A percentile compares a stretch with the other conserved stretches of the same genome.
These are phyloP conservation scores for Xylota segnis DNA, from an alignment of 2,888 invertebrate species.

Conservation along the genomic window DNA sequence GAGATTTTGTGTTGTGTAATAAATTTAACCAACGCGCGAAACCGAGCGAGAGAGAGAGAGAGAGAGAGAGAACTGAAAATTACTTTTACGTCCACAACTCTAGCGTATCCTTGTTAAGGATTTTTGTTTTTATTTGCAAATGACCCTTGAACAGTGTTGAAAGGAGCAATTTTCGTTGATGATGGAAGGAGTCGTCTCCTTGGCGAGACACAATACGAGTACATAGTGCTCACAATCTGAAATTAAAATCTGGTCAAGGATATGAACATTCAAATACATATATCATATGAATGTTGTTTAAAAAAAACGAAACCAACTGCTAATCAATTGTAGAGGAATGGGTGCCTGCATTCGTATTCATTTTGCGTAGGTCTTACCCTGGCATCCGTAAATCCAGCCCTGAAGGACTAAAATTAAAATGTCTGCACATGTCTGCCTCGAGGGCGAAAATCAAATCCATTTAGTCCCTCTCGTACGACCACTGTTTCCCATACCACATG, in stretches of 20 bases:
- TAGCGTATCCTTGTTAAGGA: constrained; percentile 8
- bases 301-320: constrained; percentile 21
- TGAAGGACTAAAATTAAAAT: constrained; percentile 68
- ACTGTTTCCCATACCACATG: constrained; percentile 36
- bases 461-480: constrained; percentile 47
- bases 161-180: constrained; percentile 8
- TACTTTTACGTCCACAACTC: constrained; percentile 55
- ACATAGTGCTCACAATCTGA: constrained; percentile 51
- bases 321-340: constrained; percentile 45
- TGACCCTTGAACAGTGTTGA: constrained; percentile 40
- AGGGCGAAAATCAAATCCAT: constrained; percentile 74
- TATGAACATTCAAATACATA: constrained; percentile 14
- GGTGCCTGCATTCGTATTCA: constrained; percentile 47
- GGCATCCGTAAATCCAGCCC: constrained; percentile 52
- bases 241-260: constrained; percentile 69
- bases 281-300: constrained; percentile 1
- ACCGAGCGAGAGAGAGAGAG: too few relatives aligned
- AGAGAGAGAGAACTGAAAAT: constrained; percentile 44
- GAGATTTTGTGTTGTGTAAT: constrained; percentile 42
- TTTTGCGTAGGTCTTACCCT: constrained; percentile 27
- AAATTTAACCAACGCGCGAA: constrained; percentile 53
- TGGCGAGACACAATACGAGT: constrained; percentile 55
- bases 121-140: constrained; percentile 9
- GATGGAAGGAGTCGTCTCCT: constrained; percentile 37
- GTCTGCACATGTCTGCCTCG: constrained; percentile 71